Evolutionary conservation across 2,113 vertebrate species (phyloP).

Genomic region (Trichechus manatus): DNA sequence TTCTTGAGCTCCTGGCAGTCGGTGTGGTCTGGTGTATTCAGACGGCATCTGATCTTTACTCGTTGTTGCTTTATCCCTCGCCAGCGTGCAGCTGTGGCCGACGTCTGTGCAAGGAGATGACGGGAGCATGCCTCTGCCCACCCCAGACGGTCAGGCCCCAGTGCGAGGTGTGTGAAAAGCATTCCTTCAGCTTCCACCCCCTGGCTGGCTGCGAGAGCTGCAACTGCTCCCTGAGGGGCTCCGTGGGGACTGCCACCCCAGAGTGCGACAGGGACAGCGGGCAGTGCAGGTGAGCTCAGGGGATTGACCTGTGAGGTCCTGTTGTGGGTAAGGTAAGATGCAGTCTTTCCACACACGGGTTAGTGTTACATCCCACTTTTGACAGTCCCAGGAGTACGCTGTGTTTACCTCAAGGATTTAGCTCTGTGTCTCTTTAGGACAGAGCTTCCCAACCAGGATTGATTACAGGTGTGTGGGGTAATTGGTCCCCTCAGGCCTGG

Average conservation of each 20-base stretch:
- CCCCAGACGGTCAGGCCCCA: conserved; percentile 91
- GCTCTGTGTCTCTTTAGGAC: background rate
- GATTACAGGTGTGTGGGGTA: background rate
- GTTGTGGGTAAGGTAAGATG: background rate
- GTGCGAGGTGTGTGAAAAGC: conserved; percentile 91
- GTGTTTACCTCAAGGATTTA: background rate
- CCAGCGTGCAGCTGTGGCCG: conserved; percentile 92
- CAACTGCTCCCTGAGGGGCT: conserved; percentile 91
- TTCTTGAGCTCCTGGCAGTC: background rate
- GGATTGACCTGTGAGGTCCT: too few relatives aligned
- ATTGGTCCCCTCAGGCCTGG: background rate
- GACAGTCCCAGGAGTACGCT: too few relatives aligned
- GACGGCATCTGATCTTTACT: background rate
- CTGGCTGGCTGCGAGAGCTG: conserved; percentile 93
- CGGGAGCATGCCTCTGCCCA: conserved; percentile 94
- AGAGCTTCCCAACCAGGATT: background rate
- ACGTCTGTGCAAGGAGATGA: conserved; percentile 92
- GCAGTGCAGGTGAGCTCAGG: conserved; percentile 92
- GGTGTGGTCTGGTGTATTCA: background rate
- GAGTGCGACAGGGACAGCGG: conserved; percentile 91
- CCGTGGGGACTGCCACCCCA: conserved; percentile 62
- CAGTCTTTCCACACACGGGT: rapidly evolving
- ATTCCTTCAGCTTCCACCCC: conserved; percentile 94
- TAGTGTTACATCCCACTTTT: rapidly evolving
- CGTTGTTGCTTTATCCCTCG: background rate